Base-by-base conservation (phyloP, 2,797 vertebrate genomes). In the Pseudotriccus pelzelni region DNA sequence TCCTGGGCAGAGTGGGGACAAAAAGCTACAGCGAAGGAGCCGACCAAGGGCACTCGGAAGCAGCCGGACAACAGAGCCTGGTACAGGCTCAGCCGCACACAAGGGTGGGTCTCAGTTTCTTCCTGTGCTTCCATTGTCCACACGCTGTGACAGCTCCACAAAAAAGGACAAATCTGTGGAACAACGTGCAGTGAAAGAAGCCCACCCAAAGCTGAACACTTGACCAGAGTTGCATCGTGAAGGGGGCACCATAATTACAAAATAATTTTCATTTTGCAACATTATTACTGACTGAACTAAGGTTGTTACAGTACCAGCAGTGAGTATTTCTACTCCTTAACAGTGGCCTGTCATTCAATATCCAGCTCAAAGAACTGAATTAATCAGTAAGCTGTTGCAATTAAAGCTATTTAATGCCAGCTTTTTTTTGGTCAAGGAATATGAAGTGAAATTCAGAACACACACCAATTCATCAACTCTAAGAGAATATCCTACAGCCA, bases 31-130 rank as follows among this genome's bases (percentile, higher is more conserved):
- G 43, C 37, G 46, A 43, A 84, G 52, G 67, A 76, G 39, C 19
- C 0, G 0, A 28, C 6, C 39, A n/a, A 49, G 55, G 43, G 37
- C 84, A 23, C 1, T 27, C 12, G 14, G 55, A 36, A 78, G 74
- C 32, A 32, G 53, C 30, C 0, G 0, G 30, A 63, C 47, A 36
- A 18, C 5, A 2, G 0, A 84, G 15, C 37, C 76, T 22, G 73
- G n/a, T 52, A 21, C 64, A 68, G 59, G 49, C 44, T 74, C 63
- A 79, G 83, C 74, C 43, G 20, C 4, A 12, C 67, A 77, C 23
- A 23, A 66, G 83, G 88, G 70, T 56, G 70, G 47, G 34, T 70
- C 77, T 62, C 63, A 7, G 28, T 6, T 79, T 60, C 84, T 62
- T 91, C 75, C 92, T 85, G 52, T 24, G 70, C 41, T 87, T 52